Percentiles rank a stretch among this genome's conserved stretches.
Evolutionary conservation across 2,797 vertebrate genomes (phyloP).

Genomic region (Eurystomus glaucurus): DNA sequence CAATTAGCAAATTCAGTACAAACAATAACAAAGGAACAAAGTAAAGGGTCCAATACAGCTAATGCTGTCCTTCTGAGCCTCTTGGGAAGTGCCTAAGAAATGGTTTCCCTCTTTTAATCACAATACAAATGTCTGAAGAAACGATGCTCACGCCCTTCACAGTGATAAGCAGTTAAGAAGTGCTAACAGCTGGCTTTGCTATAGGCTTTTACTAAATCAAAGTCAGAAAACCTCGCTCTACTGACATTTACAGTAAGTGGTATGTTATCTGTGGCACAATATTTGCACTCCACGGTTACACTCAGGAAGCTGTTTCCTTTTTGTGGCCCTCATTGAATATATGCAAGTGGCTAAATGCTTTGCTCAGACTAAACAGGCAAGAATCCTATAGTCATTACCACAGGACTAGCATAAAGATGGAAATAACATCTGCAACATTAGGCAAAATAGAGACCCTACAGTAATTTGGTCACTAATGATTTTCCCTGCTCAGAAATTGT

Average conservation of each 20-base stretch:
- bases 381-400: background rate
- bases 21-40: background rate
- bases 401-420: background rate
- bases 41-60: background rate
- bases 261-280: constrained; percentile 68
- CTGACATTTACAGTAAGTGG: constrained; percentile 74
- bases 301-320: constrained; percentile 88
- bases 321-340: constrained; percentile 67
- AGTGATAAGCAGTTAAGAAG: constrained; percentile 65
- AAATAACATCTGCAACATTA: background rate
- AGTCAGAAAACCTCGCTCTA: constrained; percentile 66
- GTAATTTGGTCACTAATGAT: background rate
- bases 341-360: background rate
- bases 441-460: background rate
- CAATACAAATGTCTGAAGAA: constrained; percentile 43
- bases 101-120: constrained; percentile 18
- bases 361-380: background rate
- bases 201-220: constrained; percentile 74
- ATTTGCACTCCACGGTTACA: constrained; percentile 81
- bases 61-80: background rate
- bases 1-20: background rate
- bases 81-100: constrained; percentile 11
- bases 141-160: background rate
- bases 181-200: constrained; percentile 77
- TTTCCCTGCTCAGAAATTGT: background rate